These are phyloP conservation scores for Alviniconcha marisindica DNA, from an alignment of 1,140 invertebrate species.

Conservation along the genomic window DNA sequence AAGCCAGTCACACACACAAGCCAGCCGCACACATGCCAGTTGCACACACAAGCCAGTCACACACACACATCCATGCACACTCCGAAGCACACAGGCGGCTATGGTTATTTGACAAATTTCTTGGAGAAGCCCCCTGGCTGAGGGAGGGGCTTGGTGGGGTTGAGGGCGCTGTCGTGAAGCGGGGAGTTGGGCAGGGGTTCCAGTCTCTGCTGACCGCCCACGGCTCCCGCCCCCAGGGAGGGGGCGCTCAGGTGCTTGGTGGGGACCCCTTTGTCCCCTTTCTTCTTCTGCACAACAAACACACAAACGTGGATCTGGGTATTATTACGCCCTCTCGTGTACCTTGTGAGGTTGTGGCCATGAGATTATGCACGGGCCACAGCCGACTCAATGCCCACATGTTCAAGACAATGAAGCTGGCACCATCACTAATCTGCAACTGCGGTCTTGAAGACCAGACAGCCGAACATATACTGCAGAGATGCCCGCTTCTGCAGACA, in stretches of 20 bases:
- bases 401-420: too few relatives aligned
- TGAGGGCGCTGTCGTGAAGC: constrained; percentile 69
- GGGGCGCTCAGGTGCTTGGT: constrained; percentile 53
- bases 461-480: too few relatives aligned
- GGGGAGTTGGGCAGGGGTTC: constrained; percentile 74
- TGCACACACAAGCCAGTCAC: background rate
- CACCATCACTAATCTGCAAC: too few relatives aligned
- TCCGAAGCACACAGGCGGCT: background rate
- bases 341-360: too few relatives aligned
- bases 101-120: constrained; percentile 69
- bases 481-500: too few relatives aligned
- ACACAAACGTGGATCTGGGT: background rate
- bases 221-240: constrained; percentile 28
- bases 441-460: too few relatives aligned
- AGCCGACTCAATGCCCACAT: too few relatives aligned
- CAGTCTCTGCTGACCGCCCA: constrained; percentile 55
- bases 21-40: background rate
- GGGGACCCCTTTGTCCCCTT: constrained; percentile 55
- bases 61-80: background rate
- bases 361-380: too few relatives aligned
- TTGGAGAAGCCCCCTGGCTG: constrained; percentile 63
- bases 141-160: constrained; percentile 72
- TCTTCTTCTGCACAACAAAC: constrained; percentile 58
- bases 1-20: background rate
- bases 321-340: too few relatives aligned